Conservation (phyloP, 2,113 vertebrate species). For the Rissa tridactyla region DNA sequence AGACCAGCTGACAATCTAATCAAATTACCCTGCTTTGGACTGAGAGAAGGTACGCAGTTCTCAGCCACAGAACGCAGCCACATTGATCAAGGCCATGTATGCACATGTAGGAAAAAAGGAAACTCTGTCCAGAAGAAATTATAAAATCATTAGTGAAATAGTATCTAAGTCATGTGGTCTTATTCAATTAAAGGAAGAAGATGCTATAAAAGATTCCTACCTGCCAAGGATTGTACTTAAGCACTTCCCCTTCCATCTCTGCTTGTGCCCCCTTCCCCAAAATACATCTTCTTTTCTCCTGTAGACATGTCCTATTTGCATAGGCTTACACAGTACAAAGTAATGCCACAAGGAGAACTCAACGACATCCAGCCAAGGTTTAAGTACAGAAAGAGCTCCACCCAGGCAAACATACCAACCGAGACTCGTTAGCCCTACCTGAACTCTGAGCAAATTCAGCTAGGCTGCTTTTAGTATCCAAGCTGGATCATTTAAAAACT, state of each 20-base stretch:
- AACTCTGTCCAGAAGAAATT: background rate
- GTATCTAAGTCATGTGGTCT: background rate
- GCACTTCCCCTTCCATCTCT: background rate
- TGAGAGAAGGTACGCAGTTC: background rate
- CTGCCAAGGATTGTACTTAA: background rate
- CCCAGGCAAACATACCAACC: background rate
- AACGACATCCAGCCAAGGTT: background rate
- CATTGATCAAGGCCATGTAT: background rate
- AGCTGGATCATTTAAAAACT: background rate
- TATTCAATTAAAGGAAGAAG: background rate
- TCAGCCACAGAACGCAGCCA: background rate
- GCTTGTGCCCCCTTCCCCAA: background rate
- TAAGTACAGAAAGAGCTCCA: background rate
- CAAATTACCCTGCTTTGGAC: background rate
- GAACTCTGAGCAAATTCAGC: background rate
- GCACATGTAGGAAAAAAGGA: fast-evolving
- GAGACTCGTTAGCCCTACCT: background rate
- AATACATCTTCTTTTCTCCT: background rate
- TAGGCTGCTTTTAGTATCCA: background rate
- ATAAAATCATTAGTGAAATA: background rate
- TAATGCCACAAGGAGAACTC: background rate
- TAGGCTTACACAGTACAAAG: background rate
- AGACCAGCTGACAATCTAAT: background rate
- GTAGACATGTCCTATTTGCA: background rate
- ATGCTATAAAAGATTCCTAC: background rate